These are phyloP conservation scores for Mesocricetus auratus DNA, from an alignment of 2,113 vertebrate genomes.

Conservation along the genomic window DNA sequence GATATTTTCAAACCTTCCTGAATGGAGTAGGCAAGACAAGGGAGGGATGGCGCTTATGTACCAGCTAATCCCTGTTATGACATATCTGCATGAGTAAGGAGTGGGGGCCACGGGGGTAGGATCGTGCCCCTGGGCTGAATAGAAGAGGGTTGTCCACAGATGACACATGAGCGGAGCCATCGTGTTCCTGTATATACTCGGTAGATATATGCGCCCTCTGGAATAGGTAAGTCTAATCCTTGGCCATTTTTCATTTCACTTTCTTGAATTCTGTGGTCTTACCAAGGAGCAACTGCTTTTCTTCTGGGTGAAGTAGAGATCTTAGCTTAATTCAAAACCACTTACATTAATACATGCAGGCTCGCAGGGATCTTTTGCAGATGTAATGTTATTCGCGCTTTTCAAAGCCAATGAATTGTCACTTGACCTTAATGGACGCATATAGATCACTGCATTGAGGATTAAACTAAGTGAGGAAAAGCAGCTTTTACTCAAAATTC, in stretches of 20 bases:
- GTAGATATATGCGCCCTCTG: slow-evolving; percentile 70
- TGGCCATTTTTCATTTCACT: slow-evolving; percentile 76
- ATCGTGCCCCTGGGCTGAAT: slow-evolving; percentile 18
- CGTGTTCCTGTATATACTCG: slow-evolving; percentile 57
- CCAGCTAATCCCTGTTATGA: slow-evolving; percentile 81
- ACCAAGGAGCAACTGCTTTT: slow-evolving; percentile 77
- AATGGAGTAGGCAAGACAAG: background rate
- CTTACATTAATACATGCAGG: slow-evolving; percentile 74
- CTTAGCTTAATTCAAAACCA: slow-evolving; percentile 80
- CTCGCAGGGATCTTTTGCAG: slow-evolving; percentile 53
- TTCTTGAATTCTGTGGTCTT: slow-evolving; percentile 78
- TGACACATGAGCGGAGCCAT: slow-evolving; percentile 59
- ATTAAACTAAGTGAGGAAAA: slow-evolving; percentile 35
- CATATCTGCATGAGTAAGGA: slow-evolving; percentile 71
- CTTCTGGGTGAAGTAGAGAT: slow-evolving; percentile 77
- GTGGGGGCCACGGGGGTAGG: background rate
- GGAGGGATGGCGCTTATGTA: background rate
- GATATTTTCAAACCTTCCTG: slow-evolving; percentile 41
- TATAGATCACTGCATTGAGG: slow-evolving; percentile 50
- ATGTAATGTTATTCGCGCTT: slow-evolving; percentile 62
- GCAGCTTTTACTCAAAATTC: slow-evolving; percentile 51
- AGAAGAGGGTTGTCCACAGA: slow-evolving; percentile 53
- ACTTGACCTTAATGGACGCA: slow-evolving; percentile 63
- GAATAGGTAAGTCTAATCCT: slow-evolving; percentile 80
- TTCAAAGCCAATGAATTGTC: slow-evolving; percentile 71